A percentile compares a stretch with the other conserved stretches of the same genome.
Conservation (phyloP, 2,113 vertebrate species). For the Pristiophorus japonicus region DNA sequence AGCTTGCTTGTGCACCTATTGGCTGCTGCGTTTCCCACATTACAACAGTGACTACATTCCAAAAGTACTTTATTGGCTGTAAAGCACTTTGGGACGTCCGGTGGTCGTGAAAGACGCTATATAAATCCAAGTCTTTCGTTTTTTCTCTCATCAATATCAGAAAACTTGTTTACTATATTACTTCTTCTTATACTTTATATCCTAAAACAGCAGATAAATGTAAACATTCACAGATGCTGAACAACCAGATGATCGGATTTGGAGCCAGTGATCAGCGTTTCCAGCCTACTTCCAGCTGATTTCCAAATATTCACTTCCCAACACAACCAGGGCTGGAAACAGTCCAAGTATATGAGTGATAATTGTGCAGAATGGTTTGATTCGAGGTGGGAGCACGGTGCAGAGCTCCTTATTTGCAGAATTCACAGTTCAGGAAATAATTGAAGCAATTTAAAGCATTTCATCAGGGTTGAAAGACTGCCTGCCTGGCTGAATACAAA, state of each 20-base stretch:
- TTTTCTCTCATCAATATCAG: no score
- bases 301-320: not conserved
- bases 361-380: not conserved
- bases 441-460: slow-evolving; percentile 20
- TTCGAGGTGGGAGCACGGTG: not conserved
- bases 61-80: no score
- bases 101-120: no score
- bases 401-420: not conserved
- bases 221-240: not conserved
- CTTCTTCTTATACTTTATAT: not conserved
- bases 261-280: not conserved
- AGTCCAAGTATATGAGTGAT: not conserved
- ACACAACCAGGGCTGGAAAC: not conserved
- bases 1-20: no score
- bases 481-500: not conserved
- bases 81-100: no score
- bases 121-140: no score
- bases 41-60: no score
- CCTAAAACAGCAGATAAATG: not conserved
- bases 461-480: not conserved
- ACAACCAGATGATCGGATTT: not conserved
- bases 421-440: not conserved
- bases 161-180: not conserved
- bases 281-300: not conserved
- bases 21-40: no score